Evolutionary conservation across 2,888 invertebrate genomes (phyloP).

Genomic region (Temnothorax unifasciatus): DNA sequence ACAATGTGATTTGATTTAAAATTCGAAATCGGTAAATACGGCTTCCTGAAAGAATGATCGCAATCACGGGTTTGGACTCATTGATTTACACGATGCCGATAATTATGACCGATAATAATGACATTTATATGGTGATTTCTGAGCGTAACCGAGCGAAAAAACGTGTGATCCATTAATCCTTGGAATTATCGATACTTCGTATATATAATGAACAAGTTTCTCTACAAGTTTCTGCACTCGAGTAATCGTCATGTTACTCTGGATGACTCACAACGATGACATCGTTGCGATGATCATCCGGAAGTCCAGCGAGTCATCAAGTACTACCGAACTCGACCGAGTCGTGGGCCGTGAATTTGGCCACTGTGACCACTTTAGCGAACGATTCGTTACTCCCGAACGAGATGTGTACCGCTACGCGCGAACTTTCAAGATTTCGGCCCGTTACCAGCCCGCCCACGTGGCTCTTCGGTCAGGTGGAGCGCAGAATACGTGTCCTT

Average conservation of each 20-base stretch:
- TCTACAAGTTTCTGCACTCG: constrained; percentile 35
- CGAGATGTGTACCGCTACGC: constrained; percentile 59
- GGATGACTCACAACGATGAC: constrained; percentile 54
- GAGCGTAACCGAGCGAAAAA: background rate
- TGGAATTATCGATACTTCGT: constrained; percentile 25
- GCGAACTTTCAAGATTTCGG: constrained; percentile 63
- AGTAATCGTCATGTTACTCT: background rate
- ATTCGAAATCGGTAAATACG: background rate
- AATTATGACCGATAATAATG: constrained; percentile 6
- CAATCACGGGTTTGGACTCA: background rate
- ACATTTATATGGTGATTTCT: background rate
- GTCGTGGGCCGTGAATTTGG: constrained; percentile 51
- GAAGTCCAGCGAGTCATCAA: constrained; percentile 43
- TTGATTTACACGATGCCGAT: background rate
- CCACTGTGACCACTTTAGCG: constrained; percentile 33
- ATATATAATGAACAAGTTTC: constrained; percentile 4
- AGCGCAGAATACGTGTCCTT: constrained; percentile 48
- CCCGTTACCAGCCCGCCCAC: constrained; percentile 72
- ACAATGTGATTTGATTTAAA: background rate
- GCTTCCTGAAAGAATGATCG: background rate
- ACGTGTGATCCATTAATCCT: constrained; percentile 7
- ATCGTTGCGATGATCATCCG: constrained; percentile 22
- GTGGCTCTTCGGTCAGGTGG: constrained; percentile 56
- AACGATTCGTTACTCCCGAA: constrained; percentile 55
- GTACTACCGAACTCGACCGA: constrained; percentile 16